Conservation (phyloP, 2,113 vertebrate genomes). For the Grallaria varia region DNA sequence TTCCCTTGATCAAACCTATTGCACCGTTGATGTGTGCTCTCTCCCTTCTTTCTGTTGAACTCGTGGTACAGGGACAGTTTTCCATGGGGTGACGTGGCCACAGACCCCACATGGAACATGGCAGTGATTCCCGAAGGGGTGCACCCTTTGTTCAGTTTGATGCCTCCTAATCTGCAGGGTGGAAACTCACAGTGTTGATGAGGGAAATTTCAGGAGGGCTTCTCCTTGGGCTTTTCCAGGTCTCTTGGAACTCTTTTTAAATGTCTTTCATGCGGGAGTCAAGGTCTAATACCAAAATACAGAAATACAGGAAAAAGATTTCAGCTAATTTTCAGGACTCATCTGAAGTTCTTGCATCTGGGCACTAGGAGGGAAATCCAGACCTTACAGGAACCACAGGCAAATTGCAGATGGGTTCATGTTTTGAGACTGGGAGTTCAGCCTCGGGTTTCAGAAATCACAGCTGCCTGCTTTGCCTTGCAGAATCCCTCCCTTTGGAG, state of each 20-base stretch:
- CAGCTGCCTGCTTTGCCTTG: background rate
- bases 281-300: background rate
- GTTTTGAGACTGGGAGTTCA: background rate
- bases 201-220: background rate
- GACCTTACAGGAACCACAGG: background rate
- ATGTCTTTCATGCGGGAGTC: background rate
- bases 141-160: background rate
- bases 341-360: background rate
- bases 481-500: background rate
- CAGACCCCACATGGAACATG: accelerated
- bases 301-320: background rate
- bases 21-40: accelerated
- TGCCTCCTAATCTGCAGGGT: background rate
- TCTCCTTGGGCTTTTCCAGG: background rate
- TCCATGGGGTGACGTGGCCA: background rate
- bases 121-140: background rate
- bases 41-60: background rate
- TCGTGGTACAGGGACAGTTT: background rate
- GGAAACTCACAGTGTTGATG: accelerated
- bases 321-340: background rate
- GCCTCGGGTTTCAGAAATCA: background rate
- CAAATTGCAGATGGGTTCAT: background rate
- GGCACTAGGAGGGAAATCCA: background rate
- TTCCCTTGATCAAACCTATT: background rate
- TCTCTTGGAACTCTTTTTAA: background rate